Percentiles rank a stretch among this genome's conserved stretches.
Evolutionary conservation across 1,140 invertebrate species (phyloP).

Genomic region (Chironomus tepperi): DNA sequence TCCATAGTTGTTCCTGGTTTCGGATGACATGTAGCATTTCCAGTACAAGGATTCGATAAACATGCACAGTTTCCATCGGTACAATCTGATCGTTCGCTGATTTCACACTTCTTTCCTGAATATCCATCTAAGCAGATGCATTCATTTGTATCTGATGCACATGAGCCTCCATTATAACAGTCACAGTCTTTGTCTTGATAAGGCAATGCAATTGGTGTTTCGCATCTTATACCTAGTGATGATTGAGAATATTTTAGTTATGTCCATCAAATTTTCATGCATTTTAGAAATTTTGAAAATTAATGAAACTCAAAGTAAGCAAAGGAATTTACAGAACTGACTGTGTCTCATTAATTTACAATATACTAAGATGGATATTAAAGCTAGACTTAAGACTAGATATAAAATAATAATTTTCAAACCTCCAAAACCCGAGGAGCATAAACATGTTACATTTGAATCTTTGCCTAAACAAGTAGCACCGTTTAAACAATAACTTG

Average conservation of each 20-base stretch:
- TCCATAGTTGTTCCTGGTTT: constrained; percentile 43
- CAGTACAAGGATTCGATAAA: constrained; percentile 48
- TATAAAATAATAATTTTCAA: constrained; percentile 32
- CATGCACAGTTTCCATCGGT: constrained; percentile 50
- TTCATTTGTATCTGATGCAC: constrained; percentile 58
- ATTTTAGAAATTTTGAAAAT: too few species aligned
- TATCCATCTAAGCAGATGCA: constrained; percentile 67
- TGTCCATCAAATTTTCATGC: too few species aligned
- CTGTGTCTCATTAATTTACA: too few species aligned
- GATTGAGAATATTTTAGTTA: neutral
- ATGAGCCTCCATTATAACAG: constrained; percentile 63
- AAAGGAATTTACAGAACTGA: too few species aligned
- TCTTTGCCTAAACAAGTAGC: constrained; percentile 41
- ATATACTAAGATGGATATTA: too few species aligned
- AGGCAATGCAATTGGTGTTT: constrained; percentile 32
- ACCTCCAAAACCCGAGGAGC: constrained; percentile 45
- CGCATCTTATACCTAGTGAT: neutral
- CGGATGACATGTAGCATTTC: constrained; percentile 55
- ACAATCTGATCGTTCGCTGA: constrained; percentile 65
- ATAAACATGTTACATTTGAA: constrained; percentile 45
- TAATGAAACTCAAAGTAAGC: too few species aligned
- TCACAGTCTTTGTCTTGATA: constrained; percentile 55
- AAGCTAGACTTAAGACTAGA: neutral
- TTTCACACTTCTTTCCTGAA: constrained; percentile 67
- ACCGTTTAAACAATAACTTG: constrained; percentile 40